These are phyloP conservation scores for Aurelia sp. DNA, from an alignment of 30 jellyfish, hydroid and myxozoan genomes.

Conservation along the genomic window DNA sequence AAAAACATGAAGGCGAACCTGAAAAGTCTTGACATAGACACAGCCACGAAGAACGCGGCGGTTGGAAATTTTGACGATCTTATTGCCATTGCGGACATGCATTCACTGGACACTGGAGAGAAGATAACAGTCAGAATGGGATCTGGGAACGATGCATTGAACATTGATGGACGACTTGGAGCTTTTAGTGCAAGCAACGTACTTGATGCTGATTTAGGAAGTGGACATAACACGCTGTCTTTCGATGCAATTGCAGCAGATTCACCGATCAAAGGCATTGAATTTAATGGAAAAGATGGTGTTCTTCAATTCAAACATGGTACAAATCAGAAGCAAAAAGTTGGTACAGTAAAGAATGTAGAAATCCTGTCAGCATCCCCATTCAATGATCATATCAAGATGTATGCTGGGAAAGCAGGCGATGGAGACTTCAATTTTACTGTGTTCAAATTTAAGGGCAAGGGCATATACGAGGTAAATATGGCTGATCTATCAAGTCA, in stretches of 20 bases:
- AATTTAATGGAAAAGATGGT: conserved; percentile 2
- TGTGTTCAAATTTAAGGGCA: conserved; percentile 11
- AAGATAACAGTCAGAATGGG: conserved; percentile 14
- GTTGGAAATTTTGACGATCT: neutral
- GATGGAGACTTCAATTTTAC: conserved; percentile 7
- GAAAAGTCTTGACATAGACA: neutral
- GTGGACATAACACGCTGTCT: conserved; percentile 4
- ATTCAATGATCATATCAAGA: conserved; percentile 1
- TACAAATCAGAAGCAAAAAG: neutral
- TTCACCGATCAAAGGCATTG: conserved; percentile 9
- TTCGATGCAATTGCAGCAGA: neutral
- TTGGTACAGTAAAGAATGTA: conserved; percentile 11
- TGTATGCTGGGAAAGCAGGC: conserved; percentile 9
- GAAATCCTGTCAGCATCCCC: conserved; percentile 6
- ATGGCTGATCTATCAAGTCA: neutral
- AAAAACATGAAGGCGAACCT: neutral
- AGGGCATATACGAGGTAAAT: neutral
- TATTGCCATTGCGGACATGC: conserved; percentile 8
- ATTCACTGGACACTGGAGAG: neutral
- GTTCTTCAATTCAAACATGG: conserved; percentile 3
- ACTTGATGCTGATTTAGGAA: conserved; percentile 34
- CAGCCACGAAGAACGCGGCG: neutral
- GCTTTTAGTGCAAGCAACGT: neutral
- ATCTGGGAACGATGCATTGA: conserved; percentile 37
- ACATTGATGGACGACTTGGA: conserved; percentile 31